Conservation (phyloP, 2,888 invertebrate species). For the Tetheella fluctuosa region DNA sequence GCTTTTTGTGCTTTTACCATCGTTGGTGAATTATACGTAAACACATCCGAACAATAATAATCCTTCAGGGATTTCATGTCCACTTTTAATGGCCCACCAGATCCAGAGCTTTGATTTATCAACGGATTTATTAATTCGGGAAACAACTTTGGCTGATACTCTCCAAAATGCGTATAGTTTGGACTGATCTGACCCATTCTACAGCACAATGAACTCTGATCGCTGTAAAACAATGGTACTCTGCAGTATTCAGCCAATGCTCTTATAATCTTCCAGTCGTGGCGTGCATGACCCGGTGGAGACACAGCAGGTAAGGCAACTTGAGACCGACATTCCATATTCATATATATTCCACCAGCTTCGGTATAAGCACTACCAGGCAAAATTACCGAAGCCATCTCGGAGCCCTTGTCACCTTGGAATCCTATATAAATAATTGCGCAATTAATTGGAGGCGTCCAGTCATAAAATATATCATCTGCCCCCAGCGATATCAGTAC, state of each 20-base stretch:
- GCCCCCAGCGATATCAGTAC: constrained; percentile 96
- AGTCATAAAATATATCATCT: constrained; percentile 91
- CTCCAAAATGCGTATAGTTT: constrained; percentile 54
- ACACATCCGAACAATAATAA: constrained; percentile 73
- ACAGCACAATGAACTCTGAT: constrained; percentile 48
- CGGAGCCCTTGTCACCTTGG: constrained; percentile 97
- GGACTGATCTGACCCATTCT: constrained; percentile 70
- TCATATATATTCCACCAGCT: constrained; percentile 96
- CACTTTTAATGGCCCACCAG: constrained; percentile 40
- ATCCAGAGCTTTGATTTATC: constrained; percentile 17
- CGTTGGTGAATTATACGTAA: constrained; percentile 67
- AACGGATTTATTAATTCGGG: constrained; percentile 39
- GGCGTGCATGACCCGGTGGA: constrained; percentile 96
- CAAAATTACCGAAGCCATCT: constrained; percentile 93
- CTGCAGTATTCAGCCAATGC: constrained; percentile 68
- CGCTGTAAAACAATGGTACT: constrained; percentile 56
- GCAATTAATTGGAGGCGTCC: constrained; percentile 89
- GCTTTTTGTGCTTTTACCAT: constrained; percentile 69
- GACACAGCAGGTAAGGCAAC: constrained; percentile 93
- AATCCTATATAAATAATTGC: constrained; percentile 95
- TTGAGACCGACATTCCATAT: constrained; percentile 98
- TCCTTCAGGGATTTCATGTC: constrained; percentile 59
- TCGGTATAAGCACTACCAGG: constrained; percentile 99
- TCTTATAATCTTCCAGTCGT: constrained; percentile 98
- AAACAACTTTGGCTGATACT: constrained; percentile 59